Percentiles rank a stretch among this genome's conserved stretches.
Conservation (phyloP, 2,888 invertebrate genomes). For the Anorthoa munda region DNA sequence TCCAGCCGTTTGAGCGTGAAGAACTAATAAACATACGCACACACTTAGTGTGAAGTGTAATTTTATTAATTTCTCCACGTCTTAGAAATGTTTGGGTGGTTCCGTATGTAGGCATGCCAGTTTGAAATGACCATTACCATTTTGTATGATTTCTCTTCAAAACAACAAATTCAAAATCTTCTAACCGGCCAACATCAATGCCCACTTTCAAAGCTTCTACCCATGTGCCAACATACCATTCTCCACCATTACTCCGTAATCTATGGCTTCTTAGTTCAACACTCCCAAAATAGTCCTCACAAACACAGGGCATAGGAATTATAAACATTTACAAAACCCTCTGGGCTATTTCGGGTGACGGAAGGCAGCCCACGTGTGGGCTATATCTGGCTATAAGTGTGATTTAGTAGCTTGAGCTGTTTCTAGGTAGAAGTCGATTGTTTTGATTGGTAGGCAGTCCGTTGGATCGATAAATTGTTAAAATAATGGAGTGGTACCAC, state of each 20-base stretch:
- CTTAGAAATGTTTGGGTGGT: no score
- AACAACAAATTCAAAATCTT: no score
- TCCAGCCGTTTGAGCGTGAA: no score
- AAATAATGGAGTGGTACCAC: neutral
- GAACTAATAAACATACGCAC: no score
- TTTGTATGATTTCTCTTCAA: no score
- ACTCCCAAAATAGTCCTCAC: constrained; percentile 65
- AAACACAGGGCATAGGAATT: constrained; percentile 66
- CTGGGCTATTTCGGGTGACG: constrained; percentile 74
- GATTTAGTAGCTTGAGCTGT: constrained; percentile 48
- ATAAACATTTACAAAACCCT: constrained; percentile 77
- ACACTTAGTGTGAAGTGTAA: no score
- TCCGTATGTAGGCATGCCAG: no score
- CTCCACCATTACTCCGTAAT: constrained; percentile 33
- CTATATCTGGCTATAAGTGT: constrained; percentile 31
- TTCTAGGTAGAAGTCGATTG: constrained; percentile 18
- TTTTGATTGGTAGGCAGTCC: constrained; percentile 12
- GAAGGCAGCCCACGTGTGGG: constrained; percentile 68
- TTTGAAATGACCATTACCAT: no score
- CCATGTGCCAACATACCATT: constrained; percentile 17
- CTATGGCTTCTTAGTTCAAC: constrained; percentile 59
- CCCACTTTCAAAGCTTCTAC: neutral
- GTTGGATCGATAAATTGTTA: neutral
- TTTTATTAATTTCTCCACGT: no score
- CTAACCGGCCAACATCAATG: neutral